phyloP scores from a whole-genome alignment of 2,797 vertebrate species.

The Valencia hispanica region DNA sequence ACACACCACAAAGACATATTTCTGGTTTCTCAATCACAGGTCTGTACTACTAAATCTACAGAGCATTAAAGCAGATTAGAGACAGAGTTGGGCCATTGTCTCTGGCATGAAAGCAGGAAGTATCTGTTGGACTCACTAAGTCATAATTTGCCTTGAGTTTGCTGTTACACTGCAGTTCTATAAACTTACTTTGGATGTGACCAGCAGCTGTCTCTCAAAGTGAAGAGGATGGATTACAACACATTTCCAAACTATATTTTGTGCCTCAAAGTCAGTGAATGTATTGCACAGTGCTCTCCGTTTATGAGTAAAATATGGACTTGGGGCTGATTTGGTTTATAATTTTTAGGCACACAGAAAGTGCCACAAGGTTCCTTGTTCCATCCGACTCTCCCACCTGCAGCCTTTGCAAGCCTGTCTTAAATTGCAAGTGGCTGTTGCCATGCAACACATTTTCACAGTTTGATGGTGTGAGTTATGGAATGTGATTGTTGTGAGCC shows the following conservation, averaged over 20 bases:
- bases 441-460: neutral
- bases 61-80: neutral
- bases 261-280: neutral
- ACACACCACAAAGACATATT: too few relatives aligned
- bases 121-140: neutral
- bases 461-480: neutral
- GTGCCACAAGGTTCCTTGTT: neutral
- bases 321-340: neutral
- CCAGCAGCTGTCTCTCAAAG: neutral
- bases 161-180: neutral
- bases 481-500: neutral
- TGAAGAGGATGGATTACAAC: neutral
- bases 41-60: too few relatives aligned
- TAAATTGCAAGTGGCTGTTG: neutral
- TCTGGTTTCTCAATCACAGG: too few relatives aligned
- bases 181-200: neutral
- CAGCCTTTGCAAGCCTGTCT: neutral
- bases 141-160: neutral
- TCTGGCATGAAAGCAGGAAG: neutral
- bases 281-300: neutral
- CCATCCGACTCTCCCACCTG: neutral
- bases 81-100: neutral
- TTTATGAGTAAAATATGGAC: neutral
- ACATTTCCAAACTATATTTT: neutral
- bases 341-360: neutral